phyloP scores from a whole-genome alignment of 1,140 invertebrate species.

The Drosophila athabasca region DNA sequence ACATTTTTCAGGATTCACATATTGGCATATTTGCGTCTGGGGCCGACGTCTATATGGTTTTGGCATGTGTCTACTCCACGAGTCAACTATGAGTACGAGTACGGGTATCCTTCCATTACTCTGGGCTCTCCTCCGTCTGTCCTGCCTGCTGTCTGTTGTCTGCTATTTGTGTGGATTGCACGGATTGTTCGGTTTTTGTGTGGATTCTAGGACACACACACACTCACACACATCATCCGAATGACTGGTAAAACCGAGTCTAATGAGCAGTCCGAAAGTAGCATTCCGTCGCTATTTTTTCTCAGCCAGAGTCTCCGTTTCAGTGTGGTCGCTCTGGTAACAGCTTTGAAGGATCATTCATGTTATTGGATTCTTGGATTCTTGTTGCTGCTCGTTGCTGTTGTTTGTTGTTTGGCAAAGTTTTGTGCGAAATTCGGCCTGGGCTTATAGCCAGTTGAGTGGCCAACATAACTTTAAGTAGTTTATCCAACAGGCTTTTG shows the following conservation, averaged over 20 bases:
- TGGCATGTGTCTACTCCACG: slow-evolving; percentile 31
- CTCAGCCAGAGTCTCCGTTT: too few species aligned
- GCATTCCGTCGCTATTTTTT: too few species aligned
- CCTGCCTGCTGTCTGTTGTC: background rate
- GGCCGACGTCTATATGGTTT: slow-evolving; percentile 50
- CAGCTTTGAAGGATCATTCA: background rate
- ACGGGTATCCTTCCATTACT: too few species aligned
- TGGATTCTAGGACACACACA: too few species aligned
- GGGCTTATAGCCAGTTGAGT: slow-evolving; percentile 19
- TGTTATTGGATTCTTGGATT: background rate
- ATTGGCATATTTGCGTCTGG: slow-evolving; percentile 61
- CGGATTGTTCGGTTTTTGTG: too few species aligned
- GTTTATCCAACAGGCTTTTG: background rate
- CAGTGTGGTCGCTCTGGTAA: too few species aligned
- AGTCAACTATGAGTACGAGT: too few species aligned
- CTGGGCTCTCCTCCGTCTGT: background rate
- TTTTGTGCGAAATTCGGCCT: slow-evolving; percentile 3
- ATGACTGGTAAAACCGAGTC: too few species aligned
- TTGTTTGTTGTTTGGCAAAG: background rate
- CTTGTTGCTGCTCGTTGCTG: background rate
- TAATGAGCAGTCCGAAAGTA: too few species aligned
- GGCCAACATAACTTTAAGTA: slow-evolving; percentile 12
- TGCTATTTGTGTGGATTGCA: too few species aligned
- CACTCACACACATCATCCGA: too few species aligned
- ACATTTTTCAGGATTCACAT: slow-evolving; percentile 31